phyloP scores from a whole-genome alignment of 2,113 vertebrate genomes.

The Rhipidura dahli region DNA sequence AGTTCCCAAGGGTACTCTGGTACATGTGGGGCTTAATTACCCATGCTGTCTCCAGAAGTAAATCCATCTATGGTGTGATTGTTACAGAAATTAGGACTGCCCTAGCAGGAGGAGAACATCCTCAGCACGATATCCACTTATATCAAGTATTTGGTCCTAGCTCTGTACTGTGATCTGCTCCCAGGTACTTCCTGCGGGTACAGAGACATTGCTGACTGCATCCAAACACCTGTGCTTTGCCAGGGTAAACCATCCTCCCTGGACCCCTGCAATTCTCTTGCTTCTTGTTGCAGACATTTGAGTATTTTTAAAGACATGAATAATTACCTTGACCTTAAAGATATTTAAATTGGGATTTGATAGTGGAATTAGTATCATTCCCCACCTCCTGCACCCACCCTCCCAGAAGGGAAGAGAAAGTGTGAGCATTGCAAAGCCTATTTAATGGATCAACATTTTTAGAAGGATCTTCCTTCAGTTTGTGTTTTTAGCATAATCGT shows the following conservation, averaged over 20 bases:
- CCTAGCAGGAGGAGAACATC: neutral
- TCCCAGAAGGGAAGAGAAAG: neutral
- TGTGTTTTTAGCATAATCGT: neutral
- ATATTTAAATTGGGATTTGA: neutral
- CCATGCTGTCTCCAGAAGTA: neutral
- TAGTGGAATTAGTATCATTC: neutral
- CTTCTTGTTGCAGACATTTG: neutral
- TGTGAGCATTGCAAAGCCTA: neutral
- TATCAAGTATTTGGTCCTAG: neutral
- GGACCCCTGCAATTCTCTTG: neutral
- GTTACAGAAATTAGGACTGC: neutral
- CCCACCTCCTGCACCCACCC: neutral
- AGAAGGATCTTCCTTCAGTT: neutral
- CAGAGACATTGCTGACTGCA: accelerated
- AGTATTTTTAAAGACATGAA: neutral
- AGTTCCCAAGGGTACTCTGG: neutral
- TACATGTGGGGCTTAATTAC: neutral
- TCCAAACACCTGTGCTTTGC: neutral
- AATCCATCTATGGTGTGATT: neutral
- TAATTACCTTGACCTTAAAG: neutral
- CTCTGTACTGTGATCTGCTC: neutral
- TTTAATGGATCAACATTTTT: neutral
- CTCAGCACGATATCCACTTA: neutral
- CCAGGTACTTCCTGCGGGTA: neutral
- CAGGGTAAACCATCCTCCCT: neutral